Conservation (phyloP, 2,888 invertebrate species). For the Dione juno region DNA sequence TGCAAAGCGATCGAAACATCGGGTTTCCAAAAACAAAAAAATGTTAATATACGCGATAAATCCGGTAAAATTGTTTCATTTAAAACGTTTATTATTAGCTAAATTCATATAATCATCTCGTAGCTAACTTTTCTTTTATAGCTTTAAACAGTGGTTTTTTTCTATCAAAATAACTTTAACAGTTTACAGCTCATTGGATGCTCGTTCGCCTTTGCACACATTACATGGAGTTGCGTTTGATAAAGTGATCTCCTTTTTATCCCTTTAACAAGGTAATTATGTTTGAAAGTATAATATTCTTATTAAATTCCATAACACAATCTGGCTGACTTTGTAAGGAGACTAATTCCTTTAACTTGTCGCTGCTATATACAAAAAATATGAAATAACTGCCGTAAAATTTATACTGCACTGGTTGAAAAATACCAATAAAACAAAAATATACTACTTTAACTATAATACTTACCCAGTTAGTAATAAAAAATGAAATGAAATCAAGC, state of each 20-base stretch:
- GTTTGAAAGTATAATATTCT: constrained; percentile 17
- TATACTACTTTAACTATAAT: not conserved
- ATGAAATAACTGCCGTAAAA: not conserved
- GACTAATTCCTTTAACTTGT: not conserved
- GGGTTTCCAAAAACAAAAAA: too few relatives aligned
- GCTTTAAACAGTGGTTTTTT: not conserved
- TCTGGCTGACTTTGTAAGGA: not conserved
- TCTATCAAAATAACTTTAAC: constrained; percentile 1
- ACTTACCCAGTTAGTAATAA: constrained; percentile 3
- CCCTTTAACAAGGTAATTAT: constrained; percentile 14
- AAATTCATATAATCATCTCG: not conserved
- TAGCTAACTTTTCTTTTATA: not conserved
- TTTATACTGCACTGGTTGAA: not conserved
- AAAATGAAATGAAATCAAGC: constrained; percentile 18
- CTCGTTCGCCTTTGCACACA: constrained; percentile 19
- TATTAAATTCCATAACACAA: not conserved
- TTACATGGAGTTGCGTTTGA: constrained; percentile 30
- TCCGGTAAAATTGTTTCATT: too few relatives aligned
- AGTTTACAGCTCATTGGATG: constrained; percentile 28
- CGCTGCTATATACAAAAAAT: not conserved
- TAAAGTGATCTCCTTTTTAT: constrained; percentile 18
- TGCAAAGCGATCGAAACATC: too few relatives aligned
- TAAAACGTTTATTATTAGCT: not conserved
- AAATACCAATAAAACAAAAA: not conserved
- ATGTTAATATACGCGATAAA: too few relatives aligned